These are phyloP conservation scores for Sebastes iracundus DNA, from an alignment of 2,797 vertebrate species.

Conservation along the genomic window DNA sequence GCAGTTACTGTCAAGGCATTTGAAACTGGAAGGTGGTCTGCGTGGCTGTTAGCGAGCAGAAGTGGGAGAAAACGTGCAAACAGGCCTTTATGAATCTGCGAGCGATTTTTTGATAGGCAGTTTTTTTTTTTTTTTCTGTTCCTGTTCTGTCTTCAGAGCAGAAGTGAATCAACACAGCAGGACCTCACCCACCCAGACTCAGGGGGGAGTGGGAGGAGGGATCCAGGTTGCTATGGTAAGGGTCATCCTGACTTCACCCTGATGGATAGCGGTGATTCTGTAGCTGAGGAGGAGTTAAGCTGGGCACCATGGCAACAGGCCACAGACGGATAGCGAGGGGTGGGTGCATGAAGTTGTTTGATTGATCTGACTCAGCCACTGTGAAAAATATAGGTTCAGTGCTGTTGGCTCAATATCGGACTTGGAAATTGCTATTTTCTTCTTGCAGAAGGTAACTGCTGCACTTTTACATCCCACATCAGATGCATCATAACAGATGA, in stretches of 20 bases:
- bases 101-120: slow-evolving; percentile 21
- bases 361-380: slow-evolving; percentile 74
- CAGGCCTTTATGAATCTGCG: slow-evolving; percentile 18
- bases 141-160: slow-evolving; percentile 51
- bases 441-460: slow-evolving; percentile 40
- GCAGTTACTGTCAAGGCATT: slow-evolving; percentile 33
- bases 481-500: slow-evolving; percentile 6
- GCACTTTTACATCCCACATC: slow-evolving; percentile 9
- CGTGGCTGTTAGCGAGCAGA: slow-evolving; percentile 13
- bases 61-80: slow-evolving; percentile 24
- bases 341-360: slow-evolving; percentile 67
- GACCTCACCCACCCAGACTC: slow-evolving; percentile 73
- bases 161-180: slow-evolving; percentile 64
- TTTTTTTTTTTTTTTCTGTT: slow-evolving; percentile 1
- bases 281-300: slow-evolving; percentile 76
- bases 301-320: slow-evolving; percentile 83
- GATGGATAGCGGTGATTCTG: slow-evolving; percentile 77
- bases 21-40: slow-evolving; percentile 31
- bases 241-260: slow-evolving; percentile 81
- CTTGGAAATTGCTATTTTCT: slow-evolving; percentile 69
- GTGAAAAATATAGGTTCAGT: slow-evolving; percentile 72
- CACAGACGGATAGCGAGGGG: slow-evolving; percentile 70
- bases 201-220: slow-evolving; percentile 68
- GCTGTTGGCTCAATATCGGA: slow-evolving; percentile 61
- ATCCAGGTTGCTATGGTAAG: slow-evolving; percentile 84